phyloP scores from a whole-genome alignment of 2,113 vertebrate genomes.

The Choloepus hoffmanni region DNA sequence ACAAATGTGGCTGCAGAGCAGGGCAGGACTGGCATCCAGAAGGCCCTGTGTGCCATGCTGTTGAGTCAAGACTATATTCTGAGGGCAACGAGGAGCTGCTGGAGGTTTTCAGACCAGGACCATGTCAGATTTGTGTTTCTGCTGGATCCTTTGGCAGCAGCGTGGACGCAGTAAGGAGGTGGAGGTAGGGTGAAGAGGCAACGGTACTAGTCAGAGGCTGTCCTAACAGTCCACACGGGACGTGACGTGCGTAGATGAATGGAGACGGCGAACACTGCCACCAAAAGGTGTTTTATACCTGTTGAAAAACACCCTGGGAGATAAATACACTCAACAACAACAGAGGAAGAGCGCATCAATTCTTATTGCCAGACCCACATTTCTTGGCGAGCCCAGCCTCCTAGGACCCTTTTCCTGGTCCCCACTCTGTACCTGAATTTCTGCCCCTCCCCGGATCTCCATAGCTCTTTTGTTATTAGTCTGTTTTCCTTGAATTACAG shows the following conservation, averaged over 20 bases:
- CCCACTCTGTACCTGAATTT: not conserved
- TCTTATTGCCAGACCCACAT: not conserved
- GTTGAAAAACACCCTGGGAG: not conserved
- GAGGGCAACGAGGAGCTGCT: not conserved
- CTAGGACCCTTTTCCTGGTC: not conserved
- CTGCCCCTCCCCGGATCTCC: not conserved
- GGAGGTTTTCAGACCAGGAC: not conserved
- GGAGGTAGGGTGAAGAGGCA: not conserved
- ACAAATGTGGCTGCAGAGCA: not conserved
- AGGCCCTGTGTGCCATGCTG: rapidly evolving
- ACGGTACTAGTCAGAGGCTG: not conserved
- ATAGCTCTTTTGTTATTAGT: not conserved
- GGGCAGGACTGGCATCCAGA: not conserved
- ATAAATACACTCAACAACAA: not conserved
- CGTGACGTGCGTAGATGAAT: rapidly evolving
- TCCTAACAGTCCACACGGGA: not conserved
- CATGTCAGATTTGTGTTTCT: not conserved
- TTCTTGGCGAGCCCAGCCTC: not conserved
- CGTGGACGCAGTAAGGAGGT: too few species aligned
- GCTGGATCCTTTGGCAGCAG: not conserved
- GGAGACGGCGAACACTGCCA: not conserved
- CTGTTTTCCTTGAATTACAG: not conserved
- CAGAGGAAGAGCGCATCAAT: not conserved
- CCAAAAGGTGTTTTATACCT: too few species aligned
- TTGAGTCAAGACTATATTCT: not conserved